A percentile compares a stretch with the other conserved stretches of the same genome.
Conservation (phyloP, 2,797 vertebrate genomes). For the Cynodonichthys magdalenae region DNA sequence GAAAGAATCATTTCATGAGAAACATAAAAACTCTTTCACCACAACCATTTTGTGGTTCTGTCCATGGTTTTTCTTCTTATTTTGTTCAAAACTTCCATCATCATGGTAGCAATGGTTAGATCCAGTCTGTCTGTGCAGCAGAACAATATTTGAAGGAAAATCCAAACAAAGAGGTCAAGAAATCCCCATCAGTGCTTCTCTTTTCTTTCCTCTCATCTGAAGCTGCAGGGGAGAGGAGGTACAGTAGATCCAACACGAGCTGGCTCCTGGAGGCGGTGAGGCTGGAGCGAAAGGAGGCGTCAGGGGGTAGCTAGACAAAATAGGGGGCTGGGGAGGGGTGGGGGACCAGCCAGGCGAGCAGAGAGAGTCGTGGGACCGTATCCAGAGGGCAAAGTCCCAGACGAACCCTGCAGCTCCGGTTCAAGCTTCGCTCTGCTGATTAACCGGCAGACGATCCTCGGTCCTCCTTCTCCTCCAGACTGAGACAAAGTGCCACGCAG, state of each 20-base stretch:
- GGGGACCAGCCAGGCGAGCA: constrained; percentile 58
- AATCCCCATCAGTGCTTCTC: constrained; percentile 46
- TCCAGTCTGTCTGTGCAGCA: constrained; percentile 28
- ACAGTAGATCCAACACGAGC: constrained; percentile 59
- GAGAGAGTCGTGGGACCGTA: constrained; percentile 74
- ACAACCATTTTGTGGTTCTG: constrained; percentile 48
- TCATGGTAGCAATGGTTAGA: constrained; percentile 45
- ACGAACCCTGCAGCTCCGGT: constrained; percentile 71
- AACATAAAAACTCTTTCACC: constrained; percentile 45
- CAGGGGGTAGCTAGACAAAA: constrained; percentile 50
- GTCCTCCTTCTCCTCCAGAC: constrained; percentile 39
- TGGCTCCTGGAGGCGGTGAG: constrained; percentile 51
- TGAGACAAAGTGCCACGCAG: constrained; percentile 74
- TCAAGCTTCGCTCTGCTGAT: constrained; percentile 59
- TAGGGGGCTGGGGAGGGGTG: constrained; percentile 25
- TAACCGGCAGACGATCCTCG: constrained; percentile 71
- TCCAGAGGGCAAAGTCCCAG: constrained; percentile 84
- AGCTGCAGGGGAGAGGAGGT: constrained; percentile 65
- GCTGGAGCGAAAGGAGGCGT: constrained; percentile 59
- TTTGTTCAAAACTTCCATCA: constrained; percentile 65
- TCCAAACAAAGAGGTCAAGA: constrained; percentile 69
- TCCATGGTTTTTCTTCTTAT: constrained; percentile 52
- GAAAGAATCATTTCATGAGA: constrained; percentile 11
- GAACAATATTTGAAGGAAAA: constrained; percentile 23
- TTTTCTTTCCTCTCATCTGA: constrained; percentile 54